Percentiles rank a stretch among this genome's conserved stretches.
These are phyloP conservation scores for Drosophila saltans DNA, from an alignment of 1,140 invertebrate genomes.

Conservation along the genomic window DNA sequence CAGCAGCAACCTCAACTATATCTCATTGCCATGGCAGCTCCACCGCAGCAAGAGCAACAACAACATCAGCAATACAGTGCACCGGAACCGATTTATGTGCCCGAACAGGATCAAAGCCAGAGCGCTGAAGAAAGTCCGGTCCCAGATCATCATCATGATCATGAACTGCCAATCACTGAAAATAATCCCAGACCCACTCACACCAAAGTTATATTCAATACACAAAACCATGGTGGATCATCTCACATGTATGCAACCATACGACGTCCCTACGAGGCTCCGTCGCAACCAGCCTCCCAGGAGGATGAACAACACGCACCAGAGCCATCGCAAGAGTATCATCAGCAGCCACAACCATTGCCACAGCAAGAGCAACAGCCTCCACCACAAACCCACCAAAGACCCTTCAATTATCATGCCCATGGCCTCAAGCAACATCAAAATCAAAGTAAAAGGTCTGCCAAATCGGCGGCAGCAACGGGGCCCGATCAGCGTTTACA, in stretches of 20 bases:
- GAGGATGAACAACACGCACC: conserved; percentile 32
- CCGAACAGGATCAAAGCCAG: conserved; percentile 55
- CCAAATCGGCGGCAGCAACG: conserved; percentile 23
- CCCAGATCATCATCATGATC: conserved; percentile 27
- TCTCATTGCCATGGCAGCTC: conserved; percentile 66
- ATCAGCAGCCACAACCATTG: conserved; percentile 34
- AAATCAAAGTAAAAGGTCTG: conserved; percentile 56
- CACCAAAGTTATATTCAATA: conserved; percentile 78
- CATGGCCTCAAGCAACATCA: conserved; percentile 54
- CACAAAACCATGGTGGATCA: conserved; percentile 27
- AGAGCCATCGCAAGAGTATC: conserved; percentile 25
- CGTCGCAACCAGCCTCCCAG: conserved; percentile 34
- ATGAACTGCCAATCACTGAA: conserved; percentile 65
- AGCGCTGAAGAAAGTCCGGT: conserved; percentile 26
- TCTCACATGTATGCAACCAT: conserved; percentile 41
- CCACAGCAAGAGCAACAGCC: conserved; percentile 37
- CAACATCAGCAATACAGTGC: conserved; percentile 34
- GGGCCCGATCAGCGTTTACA: conserved; percentile 54
- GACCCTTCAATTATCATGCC: conserved; percentile 78
- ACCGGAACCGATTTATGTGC: conserved; percentile 69
- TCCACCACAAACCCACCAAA: conserved; percentile 45
- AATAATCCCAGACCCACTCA: conserved; percentile 78
- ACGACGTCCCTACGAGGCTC: conserved; percentile 56
- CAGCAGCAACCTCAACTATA: conserved; percentile 72
- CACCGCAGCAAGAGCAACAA: conserved; percentile 30